Evolutionary conservation across 1,140 invertebrate species (phyloP).

Genomic region (Drosophila rhopaloa): DNA sequence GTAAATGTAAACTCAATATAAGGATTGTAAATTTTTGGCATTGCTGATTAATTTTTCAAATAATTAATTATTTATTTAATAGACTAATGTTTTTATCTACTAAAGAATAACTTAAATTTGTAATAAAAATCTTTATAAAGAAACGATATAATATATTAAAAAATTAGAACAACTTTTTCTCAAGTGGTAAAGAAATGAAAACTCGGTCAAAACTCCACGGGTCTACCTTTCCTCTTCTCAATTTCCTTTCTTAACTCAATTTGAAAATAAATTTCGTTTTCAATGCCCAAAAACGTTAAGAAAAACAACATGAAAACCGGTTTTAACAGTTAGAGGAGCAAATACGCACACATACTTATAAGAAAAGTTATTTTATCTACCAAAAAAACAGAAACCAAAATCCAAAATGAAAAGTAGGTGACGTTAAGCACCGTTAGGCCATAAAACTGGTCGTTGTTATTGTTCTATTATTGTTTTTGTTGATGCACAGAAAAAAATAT

Average conservation of each 20-base stretch:
- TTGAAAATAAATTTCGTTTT: slow-evolving; percentile 78
- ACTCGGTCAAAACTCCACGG: slow-evolving; percentile 65
- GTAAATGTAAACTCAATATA: too few relatives aligned
- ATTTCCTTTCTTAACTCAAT: slow-evolving; percentile 37
- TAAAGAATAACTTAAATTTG: too few relatives aligned
- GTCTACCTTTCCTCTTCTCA: slow-evolving; percentile 30
- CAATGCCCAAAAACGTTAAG: slow-evolving; percentile 61
- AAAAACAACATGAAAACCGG: slow-evolving; percentile 45
- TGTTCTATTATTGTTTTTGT: slow-evolving; percentile 41
- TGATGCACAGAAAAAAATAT: slow-evolving; percentile 17
- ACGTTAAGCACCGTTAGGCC: slow-evolving; percentile 77
- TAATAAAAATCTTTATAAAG: too few relatives aligned
- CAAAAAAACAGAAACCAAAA: slow-evolving; percentile 40
- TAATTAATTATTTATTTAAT: too few relatives aligned
- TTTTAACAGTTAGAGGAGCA: slow-evolving; percentile 60
- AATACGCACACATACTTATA: slow-evolving; percentile 21
- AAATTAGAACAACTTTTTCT: too few relatives aligned
- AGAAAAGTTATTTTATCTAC: slow-evolving; percentile 65
- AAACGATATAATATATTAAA: too few relatives aligned
- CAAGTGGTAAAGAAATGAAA: slow-evolving; percentile 15
- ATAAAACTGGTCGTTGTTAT: slow-evolving; percentile 70
- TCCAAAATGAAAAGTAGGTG: slow-evolving; percentile 72
- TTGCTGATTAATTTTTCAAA: too few relatives aligned
- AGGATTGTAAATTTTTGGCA: too few relatives aligned
- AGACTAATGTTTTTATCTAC: too few relatives aligned